Evolutionary conservation across 2,797 vertebrate genomes (phyloP), one percentile per base, ranked within the genome.

Genomic region (Capromys pilorides): DNA sequence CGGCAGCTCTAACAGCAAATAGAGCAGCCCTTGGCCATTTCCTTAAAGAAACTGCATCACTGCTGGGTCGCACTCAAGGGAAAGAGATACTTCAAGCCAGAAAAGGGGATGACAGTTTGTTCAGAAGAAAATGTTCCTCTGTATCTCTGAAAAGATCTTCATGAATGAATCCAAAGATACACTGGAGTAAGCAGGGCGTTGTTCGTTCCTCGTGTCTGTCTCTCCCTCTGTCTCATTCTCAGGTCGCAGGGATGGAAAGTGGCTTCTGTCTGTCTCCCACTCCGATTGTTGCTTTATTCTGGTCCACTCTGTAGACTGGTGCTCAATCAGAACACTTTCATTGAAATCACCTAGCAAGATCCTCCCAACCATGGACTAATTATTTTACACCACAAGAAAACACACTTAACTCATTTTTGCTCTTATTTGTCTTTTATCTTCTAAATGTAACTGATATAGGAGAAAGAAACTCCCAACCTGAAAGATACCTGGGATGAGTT

Each of bases 81-180:
- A 13, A 75, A 45, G 36, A 93, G 93, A 88, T 75, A 19, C 12
- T 88, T 93, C 64, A 5, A 86, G 31, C 13, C 22, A 45, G 45
- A 73, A 62, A 64, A 14, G 18, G 13, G 19, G 84, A 22, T 79
- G n/a, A 86, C 39, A 45, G 2, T 9, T 66, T 93, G 71, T 45
- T 54, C 66, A 66, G 33, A 91, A 94, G 90, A 45, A 86, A 57
- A 36, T 8, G 49, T 75, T 59, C 94, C 49, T 80, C 45, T 83
- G 39, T 67, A 39, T 71, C 73, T 82, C 64, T 83, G 22, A 22
- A 88, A 80, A 64, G n/a, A 69, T 57, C 28, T 80, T 90, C 33
- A n/a, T n/a, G 45, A 66, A 85, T 31, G 14, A 71, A 94, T 75
- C 36, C 24, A 78, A 82, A 92, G 33, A 5, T 2, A 41, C 2